Evolutionary conservation across 2,797 vertebrate genomes (phyloP).

Genomic region (Aeoliscus strigatus): DNA sequence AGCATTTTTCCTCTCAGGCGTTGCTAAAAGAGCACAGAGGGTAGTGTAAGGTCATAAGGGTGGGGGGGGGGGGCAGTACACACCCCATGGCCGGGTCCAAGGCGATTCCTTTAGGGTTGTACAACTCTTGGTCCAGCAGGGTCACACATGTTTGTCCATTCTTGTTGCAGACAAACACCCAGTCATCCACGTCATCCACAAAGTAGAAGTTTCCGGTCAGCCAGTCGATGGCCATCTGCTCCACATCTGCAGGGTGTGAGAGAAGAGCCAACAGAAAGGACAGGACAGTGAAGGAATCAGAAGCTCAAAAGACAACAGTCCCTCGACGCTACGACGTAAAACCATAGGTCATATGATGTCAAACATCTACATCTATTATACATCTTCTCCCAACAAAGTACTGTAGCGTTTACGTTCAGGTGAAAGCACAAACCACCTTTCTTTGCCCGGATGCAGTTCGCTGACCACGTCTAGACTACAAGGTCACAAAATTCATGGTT

Average conservation of each 20-base stretch:
- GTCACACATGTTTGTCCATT: constrained; percentile 85
- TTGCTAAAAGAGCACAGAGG: constrained; percentile 22
- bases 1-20: constrained; percentile 12
- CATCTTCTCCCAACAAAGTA: no score
- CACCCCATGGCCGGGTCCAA: constrained; percentile 91
- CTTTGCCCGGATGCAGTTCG: no score
- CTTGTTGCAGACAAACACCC: constrained; percentile 85
- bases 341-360: no score
- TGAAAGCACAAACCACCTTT: no score
- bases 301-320: no score
- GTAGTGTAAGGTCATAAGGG: constrained; percentile 20
- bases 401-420: no score
- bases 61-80: constrained; percentile 55
- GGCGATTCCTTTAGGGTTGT: constrained; percentile 88
- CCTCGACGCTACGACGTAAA: no score
- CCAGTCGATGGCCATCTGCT: constrained; percentile 93
- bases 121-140: constrained; percentile 85
- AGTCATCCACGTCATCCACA: constrained; percentile 80
- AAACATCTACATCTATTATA: no score
- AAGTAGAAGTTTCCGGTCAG: constrained; percentile 93
- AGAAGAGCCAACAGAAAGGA: neutral
- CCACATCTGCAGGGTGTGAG: constrained; percentile 82
- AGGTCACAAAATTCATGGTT: no score
- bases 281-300: no score
- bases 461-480: no score